phyloP scores from a whole-genome alignment of 2,888 invertebrate genomes.

The Dasypogon diadema region DNA sequence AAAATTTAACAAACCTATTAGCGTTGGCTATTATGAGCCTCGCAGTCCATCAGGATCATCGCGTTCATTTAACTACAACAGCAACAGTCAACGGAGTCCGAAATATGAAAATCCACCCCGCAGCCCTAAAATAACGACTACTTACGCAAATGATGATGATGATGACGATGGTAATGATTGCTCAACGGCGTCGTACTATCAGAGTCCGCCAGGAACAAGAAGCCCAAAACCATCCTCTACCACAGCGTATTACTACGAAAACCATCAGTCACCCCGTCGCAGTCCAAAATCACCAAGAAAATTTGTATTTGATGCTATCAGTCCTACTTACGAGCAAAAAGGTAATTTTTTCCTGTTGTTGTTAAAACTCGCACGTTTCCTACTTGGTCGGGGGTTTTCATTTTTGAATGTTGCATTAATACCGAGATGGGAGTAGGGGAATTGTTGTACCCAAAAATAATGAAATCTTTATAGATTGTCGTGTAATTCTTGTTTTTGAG shows the following conservation, averaged over 20 bases:
- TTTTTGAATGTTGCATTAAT: too few relatives aligned
- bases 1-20: constrained; percentile 48
- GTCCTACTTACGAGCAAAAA: constrained; percentile 60
- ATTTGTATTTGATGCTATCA: constrained; percentile 72
- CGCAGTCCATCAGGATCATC: constrained; percentile 51
- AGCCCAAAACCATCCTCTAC: constrained; percentile 63
- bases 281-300: constrained; percentile 74
- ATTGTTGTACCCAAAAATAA: too few relatives aligned
- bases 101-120: constrained; percentile 65
- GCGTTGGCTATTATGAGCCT: constrained; percentile 36
- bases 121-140: constrained; percentile 68
- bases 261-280: constrained; percentile 59
- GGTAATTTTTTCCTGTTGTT: too few relatives aligned
- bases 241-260: constrained; percentile 57
- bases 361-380: too few relatives aligned
- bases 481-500: too few relatives aligned
- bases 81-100: constrained; percentile 55
- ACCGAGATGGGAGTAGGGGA: too few relatives aligned
- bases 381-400: too few relatives aligned
- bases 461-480: too few relatives aligned
- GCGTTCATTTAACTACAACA: constrained; percentile 51
- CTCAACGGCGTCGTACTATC: constrained; percentile 64
- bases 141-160: constrained; percentile 65
- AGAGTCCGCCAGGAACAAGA: constrained; percentile 63
- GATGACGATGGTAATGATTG: constrained; percentile 54